phyloP scores from a whole-genome alignment of 2,888 invertebrate genomes.

The Oscheius sp. region DNA sequence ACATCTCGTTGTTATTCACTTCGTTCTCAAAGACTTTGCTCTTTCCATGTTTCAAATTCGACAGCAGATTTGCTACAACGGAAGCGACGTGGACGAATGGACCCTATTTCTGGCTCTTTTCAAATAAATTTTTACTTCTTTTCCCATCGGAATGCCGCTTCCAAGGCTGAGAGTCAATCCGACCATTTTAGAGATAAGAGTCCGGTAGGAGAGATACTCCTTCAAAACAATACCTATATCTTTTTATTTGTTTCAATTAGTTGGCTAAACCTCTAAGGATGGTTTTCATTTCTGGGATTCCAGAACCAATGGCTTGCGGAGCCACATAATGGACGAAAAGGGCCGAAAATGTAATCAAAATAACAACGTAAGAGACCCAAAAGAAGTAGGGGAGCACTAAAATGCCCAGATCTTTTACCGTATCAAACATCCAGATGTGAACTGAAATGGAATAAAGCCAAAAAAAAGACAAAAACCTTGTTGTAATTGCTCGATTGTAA shows the following conservation, averaged over 20 bases:
- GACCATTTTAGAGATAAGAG: constrained; percentile 90
- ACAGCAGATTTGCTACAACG: constrained; percentile 89
- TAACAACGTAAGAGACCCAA: constrained; percentile 60
- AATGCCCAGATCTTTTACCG: constrained; percentile 16
- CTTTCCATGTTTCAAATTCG: constrained; percentile 82
- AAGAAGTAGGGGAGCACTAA: constrained; percentile 36
- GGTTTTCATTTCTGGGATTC: constrained; percentile 78
- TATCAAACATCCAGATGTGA: constrained; percentile 40
- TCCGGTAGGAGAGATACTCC: constrained; percentile 93
- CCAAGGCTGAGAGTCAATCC: constrained; percentile 93
- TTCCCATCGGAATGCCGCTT: constrained; percentile 93
- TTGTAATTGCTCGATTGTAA: constrained; percentile 56
- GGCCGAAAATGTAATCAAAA: constrained; percentile 57
- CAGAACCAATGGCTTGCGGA: constrained; percentile 86
- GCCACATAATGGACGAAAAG: constrained; percentile 91
- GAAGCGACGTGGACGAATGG: constrained; percentile 98
- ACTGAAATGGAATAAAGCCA: too few species aligned
- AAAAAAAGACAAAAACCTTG: too few species aligned
- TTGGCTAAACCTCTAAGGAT: constrained; percentile 89
- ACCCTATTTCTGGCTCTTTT: too few species aligned
- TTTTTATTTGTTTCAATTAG: too few species aligned
- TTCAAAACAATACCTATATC: constrained; percentile 93
- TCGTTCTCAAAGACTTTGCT: constrained; percentile 63
- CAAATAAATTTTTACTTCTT: constrained; percentile 81
- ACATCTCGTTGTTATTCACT: constrained; percentile 83